Evolutionary conservation across 2,888 invertebrate genomes (phyloP).

Genomic region (Chymomyza procnemis): DNA sequence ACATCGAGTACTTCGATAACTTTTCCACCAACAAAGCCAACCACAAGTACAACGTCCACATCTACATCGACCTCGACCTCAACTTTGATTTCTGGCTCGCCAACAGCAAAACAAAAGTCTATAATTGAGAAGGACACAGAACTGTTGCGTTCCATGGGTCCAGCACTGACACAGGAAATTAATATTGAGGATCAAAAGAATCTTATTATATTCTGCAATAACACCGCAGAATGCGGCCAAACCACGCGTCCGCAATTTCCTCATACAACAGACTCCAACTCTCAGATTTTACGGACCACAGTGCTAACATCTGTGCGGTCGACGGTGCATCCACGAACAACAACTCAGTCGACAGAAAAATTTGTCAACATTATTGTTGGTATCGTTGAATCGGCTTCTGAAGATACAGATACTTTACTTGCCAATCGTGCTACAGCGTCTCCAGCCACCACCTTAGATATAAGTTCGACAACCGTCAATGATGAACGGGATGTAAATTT

Average conservation of each 20-base stretch:
- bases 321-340: conserved; percentile 69
- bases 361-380: conserved; percentile 37
- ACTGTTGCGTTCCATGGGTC: conserved; percentile 65
- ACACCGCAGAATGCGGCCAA: conserved; percentile 73
- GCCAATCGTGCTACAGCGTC: conserved; percentile 17
- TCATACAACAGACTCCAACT: conserved; percentile 78
- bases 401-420: conserved; percentile 9
- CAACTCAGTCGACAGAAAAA: conserved; percentile 23
- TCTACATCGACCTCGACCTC: conserved; percentile 12
- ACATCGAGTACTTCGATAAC: conserved; percentile 16
- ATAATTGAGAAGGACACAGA: conserved; percentile 70
- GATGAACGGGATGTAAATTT: conserved; percentile 80
- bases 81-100: conserved; percentile 13
- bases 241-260: conserved; percentile 44
- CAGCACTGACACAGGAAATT: conserved; percentile 67
- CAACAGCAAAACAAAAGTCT: conserved; percentile 23
- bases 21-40: conserved; percentile 14
- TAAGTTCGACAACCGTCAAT: conserved; percentile 63
- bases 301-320: conserved; percentile 79
- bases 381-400: conserved; percentile 46
- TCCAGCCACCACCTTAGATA: conserved; percentile 38
- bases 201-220: conserved; percentile 76
- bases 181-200: conserved; percentile 75
- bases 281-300: conserved; percentile 80
- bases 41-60: conserved; percentile 6